A percentile compares a stretch with the other conserved stretches of the same genome.
These are phyloP conservation scores for Polyodon spathula DNA, from an alignment of 2,113 vertebrate species.

Conservation along the genomic window DNA sequence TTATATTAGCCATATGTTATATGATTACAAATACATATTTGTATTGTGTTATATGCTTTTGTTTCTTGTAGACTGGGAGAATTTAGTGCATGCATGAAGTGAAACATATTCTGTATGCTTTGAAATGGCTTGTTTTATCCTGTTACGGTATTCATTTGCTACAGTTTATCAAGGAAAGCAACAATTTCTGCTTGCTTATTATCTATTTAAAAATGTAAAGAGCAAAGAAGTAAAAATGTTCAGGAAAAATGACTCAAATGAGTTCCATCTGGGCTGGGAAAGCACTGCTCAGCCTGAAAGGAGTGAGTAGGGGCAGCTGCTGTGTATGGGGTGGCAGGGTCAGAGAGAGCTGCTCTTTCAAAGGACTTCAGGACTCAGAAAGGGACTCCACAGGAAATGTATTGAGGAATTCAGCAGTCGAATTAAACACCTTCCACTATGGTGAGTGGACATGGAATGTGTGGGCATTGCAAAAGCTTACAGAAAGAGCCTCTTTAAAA, in stretches of 20 bases:
- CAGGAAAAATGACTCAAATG: slow-evolving; percentile 32
- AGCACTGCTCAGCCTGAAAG: slow-evolving; percentile 28
- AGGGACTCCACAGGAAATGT: slow-evolving; percentile 3
- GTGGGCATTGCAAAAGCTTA: no score
- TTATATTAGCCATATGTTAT: no score
- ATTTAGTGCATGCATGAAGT: no score
- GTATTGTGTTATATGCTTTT: no score
- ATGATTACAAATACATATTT: no score
- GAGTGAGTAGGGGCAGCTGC: slow-evolving; percentile 34
- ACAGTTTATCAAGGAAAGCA: slow-evolving; percentile 9
- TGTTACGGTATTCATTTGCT: slow-evolving; percentile 21
- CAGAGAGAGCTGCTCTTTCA: slow-evolving; percentile 31
- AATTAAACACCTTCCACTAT: slow-evolving; percentile 11
- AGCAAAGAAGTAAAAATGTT: slow-evolving; percentile 23
- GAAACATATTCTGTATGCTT: no score
- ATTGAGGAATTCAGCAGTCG: slow-evolving; percentile 13
- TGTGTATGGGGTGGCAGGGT: slow-evolving; percentile 28
- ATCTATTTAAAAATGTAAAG: slow-evolving; percentile 25
- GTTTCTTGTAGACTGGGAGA: no score
- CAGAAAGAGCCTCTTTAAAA: no score
- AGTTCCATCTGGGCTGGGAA: slow-evolving; percentile 45
- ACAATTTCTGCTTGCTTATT: slow-evolving; percentile 13
- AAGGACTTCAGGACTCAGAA: slow-evolving; percentile 4
- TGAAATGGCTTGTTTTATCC: slow-evolving; percentile 26
- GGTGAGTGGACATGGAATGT: slow-evolving; percentile 8